Base-by-base conservation (phyloP, 53 echinoderm and acorn worm species). In the Holothuria scabra region DNA sequence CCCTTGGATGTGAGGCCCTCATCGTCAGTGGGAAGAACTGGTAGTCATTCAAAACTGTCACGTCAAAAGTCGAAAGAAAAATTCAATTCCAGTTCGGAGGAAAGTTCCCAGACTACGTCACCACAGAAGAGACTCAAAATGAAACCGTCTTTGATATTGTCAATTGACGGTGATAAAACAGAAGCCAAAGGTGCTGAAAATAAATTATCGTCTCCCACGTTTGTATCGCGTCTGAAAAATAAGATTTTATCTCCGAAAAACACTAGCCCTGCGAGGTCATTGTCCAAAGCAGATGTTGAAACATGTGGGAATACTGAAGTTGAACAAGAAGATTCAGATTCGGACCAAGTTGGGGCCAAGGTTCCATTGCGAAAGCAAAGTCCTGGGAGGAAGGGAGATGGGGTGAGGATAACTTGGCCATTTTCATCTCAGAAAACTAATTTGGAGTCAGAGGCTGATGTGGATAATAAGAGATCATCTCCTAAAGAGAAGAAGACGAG, bases 1-100 rank as follows among this genome's bases (percentile, higher is more conserved):
- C 78, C 78, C 0, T 31, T 78, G 78, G 78, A 78, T 31, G 58
- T 78, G 19, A 78, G 78, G 52, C 78, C 78, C 14, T 78, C 78
- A 1, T 78, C 78, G 1, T 12, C 58, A 18, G 2, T 78, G 29
- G 78, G 78, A 22, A 78, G 58, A 32, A 29, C 78, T 8, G 52
- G 58, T 56, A 57, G 78, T 25, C 18, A 20, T 31, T 78, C 78
- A 5, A 78, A 78, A 32, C 78, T 78, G 2, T 18, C 78, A 28
- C 57, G 78, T 0, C 78, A 78, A 30, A 56, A 56, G 8, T 78
- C 78, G 8, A 78, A 58, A 29, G 78, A 78, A 29, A 78, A 58
- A 20, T 28, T 78, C 25, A 55, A 56, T 18, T 76, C 78, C 4
- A 78, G 78, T 32, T 56, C 78, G 10, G 78, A 58, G 29, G 78